Evolutionary conservation across 2,797 vertebrate genomes (phyloP).

Genomic region (Characodon lateralis): DNA sequence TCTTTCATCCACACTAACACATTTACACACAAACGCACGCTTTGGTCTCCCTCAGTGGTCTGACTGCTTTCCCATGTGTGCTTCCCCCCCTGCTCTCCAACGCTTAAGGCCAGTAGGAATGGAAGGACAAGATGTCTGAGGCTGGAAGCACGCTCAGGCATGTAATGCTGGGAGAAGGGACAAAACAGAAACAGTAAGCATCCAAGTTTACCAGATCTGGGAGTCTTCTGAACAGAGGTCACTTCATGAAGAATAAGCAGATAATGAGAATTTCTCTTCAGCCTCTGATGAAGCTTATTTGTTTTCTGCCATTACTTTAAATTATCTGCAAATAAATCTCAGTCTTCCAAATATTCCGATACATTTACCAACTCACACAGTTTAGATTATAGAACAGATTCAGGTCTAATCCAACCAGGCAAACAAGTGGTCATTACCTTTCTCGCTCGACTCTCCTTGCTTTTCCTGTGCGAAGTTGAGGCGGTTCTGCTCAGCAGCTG

Average conservation of each 20-base stretch:
- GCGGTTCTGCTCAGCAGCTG: slow-evolving; percentile 87
- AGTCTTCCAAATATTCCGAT: neutral
- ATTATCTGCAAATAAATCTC: neutral
- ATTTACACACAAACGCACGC: slow-evolving; percentile 26
- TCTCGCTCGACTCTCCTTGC: slow-evolving; percentile 78
- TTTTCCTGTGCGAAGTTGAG: slow-evolving; percentile 90
- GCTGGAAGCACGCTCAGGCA: slow-evolving; percentile 77
- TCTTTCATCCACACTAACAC: slow-evolving; percentile 30
- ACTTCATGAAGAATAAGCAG: too few relatives aligned
- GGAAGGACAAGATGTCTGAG: slow-evolving; percentile 58
- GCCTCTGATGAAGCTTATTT: neutral
- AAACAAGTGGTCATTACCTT: slow-evolving; percentile 63
- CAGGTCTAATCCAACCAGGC: neutral
- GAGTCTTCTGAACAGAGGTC: too few relatives aligned
- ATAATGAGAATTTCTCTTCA: too few relatives aligned
- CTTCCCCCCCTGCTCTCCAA: slow-evolving; percentile 42
- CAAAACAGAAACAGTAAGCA: neutral
- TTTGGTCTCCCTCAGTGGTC: slow-evolving; percentile 72
- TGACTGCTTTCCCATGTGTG: slow-evolving; percentile 73
- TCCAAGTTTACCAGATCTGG: neutral
- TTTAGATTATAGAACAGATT: neutral
- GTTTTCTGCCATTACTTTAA: neutral
- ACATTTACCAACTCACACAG: neutral
- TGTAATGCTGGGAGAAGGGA: slow-evolving; percentile 65
- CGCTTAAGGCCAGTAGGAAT: slow-evolving; percentile 72